Percentiles rank a stretch among this genome's conserved stretches.
These are phyloP conservation scores for Psophia crepitans DNA, from an alignment of 2,113 vertebrate species.

Conservation along the genomic window DNA sequence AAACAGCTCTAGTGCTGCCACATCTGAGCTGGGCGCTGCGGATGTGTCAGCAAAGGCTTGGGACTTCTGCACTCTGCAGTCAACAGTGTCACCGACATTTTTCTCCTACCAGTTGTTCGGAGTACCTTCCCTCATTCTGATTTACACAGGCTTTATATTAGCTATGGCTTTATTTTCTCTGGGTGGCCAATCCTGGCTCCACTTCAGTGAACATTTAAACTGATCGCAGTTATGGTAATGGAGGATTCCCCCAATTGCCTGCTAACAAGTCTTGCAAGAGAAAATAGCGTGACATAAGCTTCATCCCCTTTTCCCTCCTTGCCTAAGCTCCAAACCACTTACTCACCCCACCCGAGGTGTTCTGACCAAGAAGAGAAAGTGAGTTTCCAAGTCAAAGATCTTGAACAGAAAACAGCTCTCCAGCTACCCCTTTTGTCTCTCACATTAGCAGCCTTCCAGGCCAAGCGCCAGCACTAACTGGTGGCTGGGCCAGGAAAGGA, in stretches of 20 bases:
- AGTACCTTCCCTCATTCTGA: background rate
- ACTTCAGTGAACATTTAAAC: background rate
- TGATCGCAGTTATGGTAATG: background rate
- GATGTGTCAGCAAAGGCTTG: background rate
- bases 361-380: background rate
- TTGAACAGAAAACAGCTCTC: background rate
- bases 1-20: background rate
- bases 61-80: background rate
- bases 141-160: background rate
- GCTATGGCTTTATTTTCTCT: background rate
- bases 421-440: background rate
- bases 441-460: constrained; percentile 15
- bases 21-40: background rate
- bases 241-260: background rate
- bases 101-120: background rate
- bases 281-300: background rate
- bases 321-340: background rate
- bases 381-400: background rate
- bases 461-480: background rate
- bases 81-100: background rate
- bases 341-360: background rate
- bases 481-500: constrained; percentile 24
- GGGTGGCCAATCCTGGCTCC: background rate
- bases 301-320: background rate
- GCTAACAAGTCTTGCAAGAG: background rate